Conservation (phyloP, 2,113 vertebrate genomes). For the Cheirogaleus medius region DNA sequence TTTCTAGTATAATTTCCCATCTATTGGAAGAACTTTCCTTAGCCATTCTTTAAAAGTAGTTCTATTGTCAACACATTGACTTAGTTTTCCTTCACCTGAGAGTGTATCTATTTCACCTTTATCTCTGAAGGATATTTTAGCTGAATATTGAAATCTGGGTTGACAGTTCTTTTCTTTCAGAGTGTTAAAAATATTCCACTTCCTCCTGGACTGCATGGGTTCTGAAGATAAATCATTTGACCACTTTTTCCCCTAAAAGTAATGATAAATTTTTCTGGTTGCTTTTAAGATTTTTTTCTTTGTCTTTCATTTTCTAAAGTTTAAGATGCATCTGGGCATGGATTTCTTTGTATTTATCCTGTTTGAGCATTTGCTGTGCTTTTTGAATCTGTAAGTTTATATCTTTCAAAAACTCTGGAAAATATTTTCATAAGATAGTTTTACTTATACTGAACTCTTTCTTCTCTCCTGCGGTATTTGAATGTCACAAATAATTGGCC, state of each 20-base stretch:
- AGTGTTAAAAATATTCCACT: neutral
- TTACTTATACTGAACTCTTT: neutral
- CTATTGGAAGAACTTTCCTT: neutral
- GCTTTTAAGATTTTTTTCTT: neutral
- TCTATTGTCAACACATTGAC: neutral
- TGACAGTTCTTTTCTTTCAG: neutral
- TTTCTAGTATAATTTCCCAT: neutral
- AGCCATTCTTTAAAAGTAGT: neutral
- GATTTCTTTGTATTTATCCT: neutral
- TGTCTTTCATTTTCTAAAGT: constrained; percentile 24
- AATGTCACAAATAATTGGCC: neutral
- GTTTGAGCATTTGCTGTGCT: neutral
- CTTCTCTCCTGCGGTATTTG: neutral
- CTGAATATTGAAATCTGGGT: neutral
- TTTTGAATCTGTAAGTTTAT: neutral
- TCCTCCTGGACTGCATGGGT: neutral
- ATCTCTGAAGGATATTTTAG: neutral
- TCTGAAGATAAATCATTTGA: neutral
- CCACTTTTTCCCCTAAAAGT: neutral
- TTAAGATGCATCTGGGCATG: neutral
- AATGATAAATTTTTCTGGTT: constrained; percentile 8
- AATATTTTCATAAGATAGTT: neutral
- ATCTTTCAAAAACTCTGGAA: neutral
- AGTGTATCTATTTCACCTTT: constrained; percentile 5
- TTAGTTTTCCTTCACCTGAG: neutral